Conservation (phyloP, 1,140 invertebrate genomes). For the Andrena cerasifolii region DNA sequence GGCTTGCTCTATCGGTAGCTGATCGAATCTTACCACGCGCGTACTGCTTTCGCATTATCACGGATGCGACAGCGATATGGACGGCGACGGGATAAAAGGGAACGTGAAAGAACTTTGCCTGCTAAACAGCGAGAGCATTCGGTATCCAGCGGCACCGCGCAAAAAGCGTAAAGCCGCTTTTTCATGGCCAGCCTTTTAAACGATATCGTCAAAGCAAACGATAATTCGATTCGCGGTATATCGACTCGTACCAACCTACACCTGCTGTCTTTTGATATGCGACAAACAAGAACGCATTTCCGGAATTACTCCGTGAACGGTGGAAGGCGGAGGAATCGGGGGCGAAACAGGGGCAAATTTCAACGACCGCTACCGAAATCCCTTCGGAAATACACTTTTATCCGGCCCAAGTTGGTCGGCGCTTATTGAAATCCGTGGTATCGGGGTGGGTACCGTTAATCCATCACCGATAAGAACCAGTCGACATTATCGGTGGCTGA, state of each 20-base stretch:
- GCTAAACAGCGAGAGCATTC: too few species aligned
- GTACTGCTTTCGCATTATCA: too few species aligned
- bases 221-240: neutral
- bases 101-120: neutral
- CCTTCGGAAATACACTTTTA: neutral
- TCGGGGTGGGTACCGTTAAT: neutral
- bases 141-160: too few species aligned
- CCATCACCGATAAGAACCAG: conserved; percentile 30
- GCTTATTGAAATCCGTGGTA: neutral
- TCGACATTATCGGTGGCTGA: conserved; percentile 28
- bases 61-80: too few species aligned
- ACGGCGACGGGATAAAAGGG: too few species aligned
- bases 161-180: neutral
- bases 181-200: neutral
- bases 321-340: neutral
- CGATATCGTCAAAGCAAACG: conserved; percentile 19
- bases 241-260: too few species aligned
- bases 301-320: neutral
- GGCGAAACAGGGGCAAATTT: neutral
- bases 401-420: neutral
- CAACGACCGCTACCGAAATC: neutral
- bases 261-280: neutral
- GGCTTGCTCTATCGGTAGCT: neutral
- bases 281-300: neutral
- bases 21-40: neutral